Percentiles rank a stretch among this genome's conserved stretches.
These are phyloP conservation scores for Ctenicera cuprea DNA, from an alignment of 2,888 invertebrate species.

Conservation along the genomic window DNA sequence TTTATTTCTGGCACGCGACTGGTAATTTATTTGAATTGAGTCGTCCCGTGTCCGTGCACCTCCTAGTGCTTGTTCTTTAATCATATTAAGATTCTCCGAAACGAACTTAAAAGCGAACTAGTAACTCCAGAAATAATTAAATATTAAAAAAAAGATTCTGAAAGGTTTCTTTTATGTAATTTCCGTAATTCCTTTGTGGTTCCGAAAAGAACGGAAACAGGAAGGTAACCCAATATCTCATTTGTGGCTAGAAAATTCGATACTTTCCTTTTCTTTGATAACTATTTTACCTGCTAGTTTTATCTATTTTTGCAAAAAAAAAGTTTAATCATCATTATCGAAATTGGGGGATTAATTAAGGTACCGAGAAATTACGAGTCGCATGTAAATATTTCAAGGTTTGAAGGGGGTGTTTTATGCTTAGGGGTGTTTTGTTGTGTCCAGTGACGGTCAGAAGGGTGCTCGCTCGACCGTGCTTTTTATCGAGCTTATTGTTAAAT, in stretches of 20 bases:
- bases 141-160: not conserved
- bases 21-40: slow-evolving; percentile 42
- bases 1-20: slow-evolving; percentile 58
- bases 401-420: slow-evolving; percentile 48
- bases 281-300: not conserved
- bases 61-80: not conserved
- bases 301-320: not conserved
- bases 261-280: slow-evolving; percentile 19
- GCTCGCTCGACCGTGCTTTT: slow-evolving; percentile 58
- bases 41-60: slow-evolving; percentile 5
- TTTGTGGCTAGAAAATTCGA: slow-evolving; percentile 26
- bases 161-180: slow-evolving; percentile 4
- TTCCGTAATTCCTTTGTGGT: slow-evolving; percentile 4
- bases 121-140: not conserved
- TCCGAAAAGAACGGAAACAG: slow-evolving; percentile 33
- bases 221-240: slow-evolving; percentile 31
- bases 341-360: slow-evolving; percentile 36
- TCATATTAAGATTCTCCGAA: not conserved
- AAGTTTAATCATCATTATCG: no score
- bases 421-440: slow-evolving; percentile 53
- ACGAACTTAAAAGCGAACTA: no score
- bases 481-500: slow-evolving; percentile 58
- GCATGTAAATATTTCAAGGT: slow-evolving; percentile 35
- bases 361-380: no score
- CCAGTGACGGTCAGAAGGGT: slow-evolving; percentile 59